phyloP scores from a whole-genome alignment of 2,888 invertebrate species.

The Apamea crenata region DNA sequence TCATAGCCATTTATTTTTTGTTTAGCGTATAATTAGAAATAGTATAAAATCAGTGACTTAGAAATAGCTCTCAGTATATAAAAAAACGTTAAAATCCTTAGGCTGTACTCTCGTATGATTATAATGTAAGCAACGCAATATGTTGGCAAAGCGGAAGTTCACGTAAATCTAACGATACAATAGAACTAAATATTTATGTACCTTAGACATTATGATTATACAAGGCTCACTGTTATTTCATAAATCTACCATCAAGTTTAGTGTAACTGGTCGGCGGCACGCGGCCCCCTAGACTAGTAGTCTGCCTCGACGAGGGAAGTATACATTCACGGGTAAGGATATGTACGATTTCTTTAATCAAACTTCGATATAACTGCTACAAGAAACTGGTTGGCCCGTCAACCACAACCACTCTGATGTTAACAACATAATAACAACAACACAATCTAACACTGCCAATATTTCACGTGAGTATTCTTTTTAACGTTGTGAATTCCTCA shows the following conservation, averaged over 20 bases:
- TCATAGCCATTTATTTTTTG: conserved; percentile 83
- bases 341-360: conserved; percentile 87
- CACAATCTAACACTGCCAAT: conserved; percentile 82
- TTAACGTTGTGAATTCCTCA: conserved; percentile 85
- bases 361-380: conserved; percentile 76
- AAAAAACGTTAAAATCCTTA: conserved; percentile 90
- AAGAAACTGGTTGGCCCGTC: conserved; percentile 83
- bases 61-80: conserved; percentile 90
- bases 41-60: conserved; percentile 89
- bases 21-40: conserved; percentile 82
- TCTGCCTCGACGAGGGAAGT: conserved; percentile 78
- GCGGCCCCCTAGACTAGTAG: conserved; percentile 78
- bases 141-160: conserved; percentile 90
- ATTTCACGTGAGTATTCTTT: conserved; percentile 86
- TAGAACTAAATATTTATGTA: conserved; percentile 90
- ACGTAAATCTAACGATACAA: conserved; percentile 90
- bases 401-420: conserved; percentile 84
- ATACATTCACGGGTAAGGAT: conserved; percentile 87
- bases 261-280: conserved; percentile 74
- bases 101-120: conserved; percentile 90
- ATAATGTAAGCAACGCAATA: conserved; percentile 90
- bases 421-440: conserved; percentile 79
- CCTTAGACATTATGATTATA: conserved; percentile 89
- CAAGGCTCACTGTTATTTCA: conserved; percentile 87
- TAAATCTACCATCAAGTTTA: conserved; percentile 79